Conservation (phyloP, 2,888 invertebrate species). For the Mongoloraphidia duomilia region DNA sequence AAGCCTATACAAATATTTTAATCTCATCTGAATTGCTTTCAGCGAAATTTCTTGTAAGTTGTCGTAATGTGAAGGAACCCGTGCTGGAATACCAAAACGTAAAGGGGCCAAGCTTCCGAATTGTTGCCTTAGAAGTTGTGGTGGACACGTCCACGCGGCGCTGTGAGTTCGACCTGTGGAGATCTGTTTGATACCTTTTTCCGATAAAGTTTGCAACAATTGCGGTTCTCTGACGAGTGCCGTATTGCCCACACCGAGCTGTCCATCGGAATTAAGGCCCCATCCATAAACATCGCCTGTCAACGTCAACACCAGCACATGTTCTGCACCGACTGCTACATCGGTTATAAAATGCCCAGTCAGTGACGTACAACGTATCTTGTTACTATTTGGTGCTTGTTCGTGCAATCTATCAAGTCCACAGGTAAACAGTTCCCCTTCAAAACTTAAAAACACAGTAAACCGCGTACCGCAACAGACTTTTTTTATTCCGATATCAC, state of each 20-base stretch:
- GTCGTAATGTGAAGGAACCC: slow-evolving; percentile 41
- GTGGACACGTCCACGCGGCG: slow-evolving; percentile 44
- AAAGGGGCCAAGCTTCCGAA: slow-evolving; percentile 36
- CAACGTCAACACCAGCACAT: slow-evolving; percentile 39
- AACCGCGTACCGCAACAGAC: slow-evolving; percentile 49
- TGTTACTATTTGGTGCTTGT: slow-evolving; percentile 36
- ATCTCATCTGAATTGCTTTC: slow-evolving; percentile 35
- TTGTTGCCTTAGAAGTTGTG: slow-evolving; percentile 31
- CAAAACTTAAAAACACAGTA: slow-evolving; percentile 42
- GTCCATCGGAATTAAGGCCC: slow-evolving; percentile 49
- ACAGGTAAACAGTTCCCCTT: slow-evolving; percentile 43
- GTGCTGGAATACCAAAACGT: slow-evolving; percentile 35
- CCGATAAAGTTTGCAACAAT: slow-evolving; percentile 33
- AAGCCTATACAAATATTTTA: slow-evolving; percentile 42
- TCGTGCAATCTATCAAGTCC: slow-evolving; percentile 41
- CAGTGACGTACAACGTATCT: slow-evolving; percentile 33
- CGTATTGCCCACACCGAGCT: slow-evolving; percentile 42
- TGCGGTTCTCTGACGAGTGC: slow-evolving; percentile 40
- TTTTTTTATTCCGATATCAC: slow-evolving; percentile 38
- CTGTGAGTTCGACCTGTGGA: slow-evolving; percentile 47
- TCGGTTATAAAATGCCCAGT: slow-evolving; percentile 37
- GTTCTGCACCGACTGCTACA: slow-evolving; percentile 45
- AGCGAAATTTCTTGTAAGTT: slow-evolving; percentile 34
- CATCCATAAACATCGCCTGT: slow-evolving; percentile 43
- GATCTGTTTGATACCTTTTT: slow-evolving; percentile 41